phyloP scores from a whole-genome alignment of 1,140 invertebrate species.

The Drosophila prosaltans region DNA sequence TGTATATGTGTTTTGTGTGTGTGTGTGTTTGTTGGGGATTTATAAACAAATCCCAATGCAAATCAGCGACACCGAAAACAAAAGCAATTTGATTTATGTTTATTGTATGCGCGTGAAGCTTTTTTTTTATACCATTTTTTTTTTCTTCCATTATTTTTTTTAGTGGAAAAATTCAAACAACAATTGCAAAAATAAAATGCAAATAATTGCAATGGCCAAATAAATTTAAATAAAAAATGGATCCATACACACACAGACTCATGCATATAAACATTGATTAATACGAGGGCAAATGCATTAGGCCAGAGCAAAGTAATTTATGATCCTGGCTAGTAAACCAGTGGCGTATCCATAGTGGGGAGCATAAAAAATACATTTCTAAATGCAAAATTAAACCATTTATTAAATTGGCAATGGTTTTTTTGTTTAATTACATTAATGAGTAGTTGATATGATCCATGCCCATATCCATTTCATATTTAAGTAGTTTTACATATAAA shows the following conservation, averaged over 20 bases:
- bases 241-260: conserved; percentile 31
- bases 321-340: conserved; percentile 30
- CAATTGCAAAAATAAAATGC: conserved; percentile 59
- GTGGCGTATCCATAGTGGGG: background rate
- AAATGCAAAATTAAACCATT: too few species aligned
- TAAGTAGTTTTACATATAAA: too few species aligned
- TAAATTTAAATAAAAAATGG: conserved; percentile 66
- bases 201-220: conserved; percentile 70
- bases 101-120: conserved; percentile 21
- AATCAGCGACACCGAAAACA: conserved; percentile 57
- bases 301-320: conserved; percentile 67
- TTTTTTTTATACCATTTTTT: conserved; percentile 18
- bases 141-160: background rate
- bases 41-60: conserved; percentile 77
- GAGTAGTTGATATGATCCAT: too few species aligned
- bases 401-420: too few species aligned
- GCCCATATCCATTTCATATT: too few species aligned
- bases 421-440: too few species aligned
- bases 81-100: conserved; percentile 74
- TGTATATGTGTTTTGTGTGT: conserved; percentile 13
- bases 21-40: conserved; percentile 57
- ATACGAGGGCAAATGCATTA: conserved; percentile 78
- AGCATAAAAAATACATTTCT: too few species aligned
- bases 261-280: conserved; percentile 66
- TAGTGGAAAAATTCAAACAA: conserved; percentile 43